Evolutionary conservation across 2,113 vertebrate species (phyloP).

Genomic region (Alethe diademata): DNA sequence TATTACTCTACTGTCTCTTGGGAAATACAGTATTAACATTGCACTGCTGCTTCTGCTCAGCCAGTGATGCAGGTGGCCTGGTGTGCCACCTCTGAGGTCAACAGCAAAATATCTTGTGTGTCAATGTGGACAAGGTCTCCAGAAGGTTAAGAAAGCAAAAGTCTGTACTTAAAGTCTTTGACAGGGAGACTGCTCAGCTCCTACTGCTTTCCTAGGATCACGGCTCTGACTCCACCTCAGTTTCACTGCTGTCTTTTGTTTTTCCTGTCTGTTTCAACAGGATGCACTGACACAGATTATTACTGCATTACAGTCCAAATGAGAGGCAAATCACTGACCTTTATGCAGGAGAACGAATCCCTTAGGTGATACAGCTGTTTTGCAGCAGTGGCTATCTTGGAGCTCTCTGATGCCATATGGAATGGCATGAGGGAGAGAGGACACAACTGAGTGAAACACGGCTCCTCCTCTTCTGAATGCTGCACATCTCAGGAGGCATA

Average conservation of each 20-base stretch:
- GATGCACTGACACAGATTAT: neutral
- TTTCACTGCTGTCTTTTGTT: neutral
- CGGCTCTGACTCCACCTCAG: neutral
- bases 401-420: neutral
- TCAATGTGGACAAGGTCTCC: neutral
- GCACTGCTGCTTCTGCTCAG: neutral
- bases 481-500: neutral
- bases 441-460: neutral
- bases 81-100: neutral
- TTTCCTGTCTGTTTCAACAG: neutral
- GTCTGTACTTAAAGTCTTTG: neutral
- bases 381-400: neutral
- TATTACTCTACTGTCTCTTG: neutral
- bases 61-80: neutral
- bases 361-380: neutral
- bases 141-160: neutral
- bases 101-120: neutral
- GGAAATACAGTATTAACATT: neutral
- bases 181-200: neutral
- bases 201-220: neutral
- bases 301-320: neutral
- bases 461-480: neutral
- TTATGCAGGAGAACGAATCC: neutral
- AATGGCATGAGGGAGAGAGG: neutral
- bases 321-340: conserved; percentile 10